These are phyloP conservation scores for Atlantisia rogersi DNA, from an alignment of 2,113 vertebrate genomes.

Conservation along the genomic window DNA sequence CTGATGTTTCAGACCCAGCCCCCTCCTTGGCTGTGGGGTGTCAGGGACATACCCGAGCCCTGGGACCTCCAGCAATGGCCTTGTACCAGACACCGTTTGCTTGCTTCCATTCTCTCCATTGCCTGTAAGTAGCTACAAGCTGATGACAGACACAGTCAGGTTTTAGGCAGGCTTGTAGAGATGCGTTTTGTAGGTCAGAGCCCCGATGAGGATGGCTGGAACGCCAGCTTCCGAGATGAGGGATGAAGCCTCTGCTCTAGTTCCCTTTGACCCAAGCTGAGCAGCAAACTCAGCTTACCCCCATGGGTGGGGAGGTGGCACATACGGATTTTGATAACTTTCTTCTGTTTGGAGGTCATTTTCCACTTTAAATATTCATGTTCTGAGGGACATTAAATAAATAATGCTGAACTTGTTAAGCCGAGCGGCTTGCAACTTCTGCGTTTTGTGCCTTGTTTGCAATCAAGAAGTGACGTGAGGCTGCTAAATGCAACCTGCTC, in stretches of 20 bases:
- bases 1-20: neutral
- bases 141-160: accelerated
- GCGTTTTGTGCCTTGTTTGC: conserved; percentile 5
- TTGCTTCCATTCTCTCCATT: neutral
- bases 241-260: neutral
- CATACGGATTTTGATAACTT: conserved; percentile 53
- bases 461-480: neutral
- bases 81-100: accelerated
- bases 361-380: conserved; percentile 54
- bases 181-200: neutral
- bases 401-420: conserved; percentile 24
- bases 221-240: neutral
- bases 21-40: neutral
- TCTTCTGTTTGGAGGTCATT: conserved; percentile 33
- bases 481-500: neutral
- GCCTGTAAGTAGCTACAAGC: neutral
- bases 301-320: neutral
- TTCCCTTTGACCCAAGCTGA: neutral
- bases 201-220: accelerated
- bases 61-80: neutral
- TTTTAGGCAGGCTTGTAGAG: neutral
- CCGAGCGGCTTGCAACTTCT: neutral
- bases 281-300: conserved; percentile 39
- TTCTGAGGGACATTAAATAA: conserved; percentile 44
- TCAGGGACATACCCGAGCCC: neutral